These are phyloP conservation scores for Myoxocephalus aenaeus DNA, from an alignment of 2,797 vertebrate species.

Conservation along the genomic window DNA sequence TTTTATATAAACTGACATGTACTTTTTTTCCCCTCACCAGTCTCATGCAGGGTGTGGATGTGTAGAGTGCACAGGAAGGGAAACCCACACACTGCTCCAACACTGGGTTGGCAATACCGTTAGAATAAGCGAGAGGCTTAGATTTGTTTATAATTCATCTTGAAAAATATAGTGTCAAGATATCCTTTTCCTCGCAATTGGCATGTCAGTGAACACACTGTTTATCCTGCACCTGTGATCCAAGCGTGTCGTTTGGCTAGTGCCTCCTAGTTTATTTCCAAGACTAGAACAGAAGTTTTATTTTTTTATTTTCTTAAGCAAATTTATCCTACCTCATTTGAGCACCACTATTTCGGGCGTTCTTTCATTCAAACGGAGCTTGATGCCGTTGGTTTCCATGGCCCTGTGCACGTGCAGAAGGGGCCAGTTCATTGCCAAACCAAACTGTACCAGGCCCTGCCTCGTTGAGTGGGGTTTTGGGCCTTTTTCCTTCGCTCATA, in stretches of 20 bases:
- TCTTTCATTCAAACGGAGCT: conserved; percentile 52
- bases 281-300: conserved; percentile 18
- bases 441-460: conserved; percentile 56
- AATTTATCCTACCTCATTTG: conserved; percentile 28
- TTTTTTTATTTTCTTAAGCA: background rate
- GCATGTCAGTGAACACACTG: conserved; percentile 24
- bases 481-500: conserved; percentile 62
- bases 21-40: conserved; percentile 56
- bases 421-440: conserved; percentile 62
- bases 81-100: conserved; percentile 50
- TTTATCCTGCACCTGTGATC: conserved; percentile 55
- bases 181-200: conserved; percentile 39
- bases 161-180: conserved; percentile 44
- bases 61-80: conserved; percentile 38
- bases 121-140: conserved; percentile 55
- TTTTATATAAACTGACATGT: conserved; percentile 65
- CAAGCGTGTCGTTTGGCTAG: conserved; percentile 41
- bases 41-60: conserved; percentile 56
- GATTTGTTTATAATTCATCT: conserved; percentile 47
- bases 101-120: conserved; percentile 42
- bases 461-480: conserved; percentile 57
- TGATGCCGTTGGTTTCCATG: conserved; percentile 58
- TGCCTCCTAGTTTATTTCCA: conserved; percentile 53
- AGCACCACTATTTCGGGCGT: conserved; percentile 44
- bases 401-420: conserved; percentile 55